phyloP scores from a whole-genome alignment of 2,888 invertebrate species.

The Archips xylosteana region DNA sequence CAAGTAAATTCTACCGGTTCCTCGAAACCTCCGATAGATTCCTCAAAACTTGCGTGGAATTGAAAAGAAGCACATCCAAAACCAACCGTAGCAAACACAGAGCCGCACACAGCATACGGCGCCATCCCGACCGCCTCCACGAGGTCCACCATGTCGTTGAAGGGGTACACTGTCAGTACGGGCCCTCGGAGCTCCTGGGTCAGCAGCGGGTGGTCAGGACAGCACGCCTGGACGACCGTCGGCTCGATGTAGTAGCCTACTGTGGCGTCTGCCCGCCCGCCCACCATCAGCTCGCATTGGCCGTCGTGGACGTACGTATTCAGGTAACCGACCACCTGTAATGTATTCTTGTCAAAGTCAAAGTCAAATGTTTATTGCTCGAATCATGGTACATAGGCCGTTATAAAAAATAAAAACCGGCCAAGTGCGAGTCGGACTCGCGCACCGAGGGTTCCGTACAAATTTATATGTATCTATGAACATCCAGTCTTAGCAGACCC shows the following conservation, averaged over 20 bases:
- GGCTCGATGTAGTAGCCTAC: constrained; percentile 95
- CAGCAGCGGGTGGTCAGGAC: constrained; percentile 93
- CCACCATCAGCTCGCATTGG: constrained; percentile 82
- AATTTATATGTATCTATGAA: too few species aligned
- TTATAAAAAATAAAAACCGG: too few species aligned
- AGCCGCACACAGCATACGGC: constrained; percentile 91
- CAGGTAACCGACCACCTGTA: neutral
- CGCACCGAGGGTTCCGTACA: too few species aligned
- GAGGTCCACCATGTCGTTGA: constrained; percentile 89
- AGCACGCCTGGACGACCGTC: constrained; percentile 91
- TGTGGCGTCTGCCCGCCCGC: constrained; percentile 91
- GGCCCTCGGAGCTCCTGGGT: constrained; percentile 97
- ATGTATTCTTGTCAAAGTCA: neutral
- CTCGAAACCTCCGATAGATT: too few species aligned
- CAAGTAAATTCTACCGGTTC: too few species aligned
- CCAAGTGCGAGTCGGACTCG: too few species aligned
- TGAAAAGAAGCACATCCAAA: neutral
- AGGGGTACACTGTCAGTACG: constrained; percentile 92
- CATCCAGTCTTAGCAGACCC: too few species aligned
- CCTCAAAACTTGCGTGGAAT: too few species aligned
- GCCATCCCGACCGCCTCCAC: constrained; percentile 89
- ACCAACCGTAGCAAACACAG: constrained; percentile 1
- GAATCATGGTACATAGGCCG: too few species aligned
- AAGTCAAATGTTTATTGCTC: too few species aligned
- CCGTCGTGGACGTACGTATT: neutral